Evolutionary conservation across 92 coral and sea anemone species (phyloP).

Genomic region (Metridium senile): DNA sequence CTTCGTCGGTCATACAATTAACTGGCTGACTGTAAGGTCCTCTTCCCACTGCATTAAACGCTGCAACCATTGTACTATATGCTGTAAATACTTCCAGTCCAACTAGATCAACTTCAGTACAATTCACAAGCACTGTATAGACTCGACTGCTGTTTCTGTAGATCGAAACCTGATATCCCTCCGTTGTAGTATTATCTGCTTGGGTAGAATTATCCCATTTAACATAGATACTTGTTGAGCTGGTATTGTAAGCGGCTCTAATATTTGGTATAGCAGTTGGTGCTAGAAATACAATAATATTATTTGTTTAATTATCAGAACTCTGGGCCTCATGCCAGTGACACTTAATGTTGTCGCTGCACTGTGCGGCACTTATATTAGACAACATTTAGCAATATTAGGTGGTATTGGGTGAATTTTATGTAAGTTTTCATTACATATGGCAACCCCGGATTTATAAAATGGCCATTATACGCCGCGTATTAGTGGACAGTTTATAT

Average conservation of each 20-base stretch:
- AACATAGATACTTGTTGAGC: constrained; percentile 62
- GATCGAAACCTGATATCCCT: constrained; percentile 30
- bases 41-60: constrained; percentile 39
- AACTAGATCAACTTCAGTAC: constrained; percentile 13
- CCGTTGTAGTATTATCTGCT: constrained; percentile 10
- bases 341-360: no score
- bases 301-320: neutral
- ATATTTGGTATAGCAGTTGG: constrained; percentile 26
- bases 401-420: no score
- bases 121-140: neutral
- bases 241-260: constrained; percentile 48
- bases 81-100: constrained; percentile 36
- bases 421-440: no score
- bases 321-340: no score
- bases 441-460: no score
- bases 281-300: constrained; percentile 4
- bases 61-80: constrained; percentile 44
- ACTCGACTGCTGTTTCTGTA: constrained; percentile 28
- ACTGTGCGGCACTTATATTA: no score
- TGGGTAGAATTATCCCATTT: constrained; percentile 47
- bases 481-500: no score
- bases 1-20: constrained; percentile 48
- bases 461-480: no score
- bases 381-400: no score
- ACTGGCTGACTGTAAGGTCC: constrained; percentile 41